Evolutionary conservation across 2,888 invertebrate species (phyloP).

Genomic region (Labia minor): DNA sequence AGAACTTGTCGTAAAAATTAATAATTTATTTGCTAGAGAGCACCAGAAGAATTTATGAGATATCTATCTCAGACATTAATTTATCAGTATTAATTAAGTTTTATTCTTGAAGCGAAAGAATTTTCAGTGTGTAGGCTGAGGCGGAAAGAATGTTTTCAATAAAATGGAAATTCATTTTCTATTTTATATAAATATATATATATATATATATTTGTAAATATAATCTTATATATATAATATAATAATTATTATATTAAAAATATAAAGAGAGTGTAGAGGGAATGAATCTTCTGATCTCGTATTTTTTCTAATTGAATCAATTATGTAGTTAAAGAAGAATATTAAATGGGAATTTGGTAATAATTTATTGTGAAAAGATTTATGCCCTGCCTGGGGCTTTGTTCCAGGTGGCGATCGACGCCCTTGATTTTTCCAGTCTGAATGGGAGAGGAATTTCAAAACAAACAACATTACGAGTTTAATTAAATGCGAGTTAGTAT

Average conservation of each 20-base stretch:
- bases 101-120: no score
- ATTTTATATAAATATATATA: no score
- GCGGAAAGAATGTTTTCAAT: no score
- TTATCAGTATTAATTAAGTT: not conserved
- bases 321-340: constrained; percentile 1
- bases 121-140: no score
- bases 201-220: no score
- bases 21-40: constrained; percentile 1
- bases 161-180: no score
- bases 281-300: not conserved
- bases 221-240: no score
- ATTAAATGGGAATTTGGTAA: not conserved
- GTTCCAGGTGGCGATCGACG: constrained; percentile 7
- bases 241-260: no score
- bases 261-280: no score
- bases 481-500: not conserved
- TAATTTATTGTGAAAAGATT: not conserved
- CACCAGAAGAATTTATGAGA: not conserved
- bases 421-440: not conserved
- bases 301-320: not conserved
- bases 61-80: not conserved
- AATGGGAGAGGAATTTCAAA: not conserved
- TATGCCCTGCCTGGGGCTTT: not conserved
- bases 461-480: not conserved
- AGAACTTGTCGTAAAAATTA: constrained; percentile 5